phyloP scores from a whole-genome alignment of 2,113 vertebrate species.

The Lophius piscatorius region DNA sequence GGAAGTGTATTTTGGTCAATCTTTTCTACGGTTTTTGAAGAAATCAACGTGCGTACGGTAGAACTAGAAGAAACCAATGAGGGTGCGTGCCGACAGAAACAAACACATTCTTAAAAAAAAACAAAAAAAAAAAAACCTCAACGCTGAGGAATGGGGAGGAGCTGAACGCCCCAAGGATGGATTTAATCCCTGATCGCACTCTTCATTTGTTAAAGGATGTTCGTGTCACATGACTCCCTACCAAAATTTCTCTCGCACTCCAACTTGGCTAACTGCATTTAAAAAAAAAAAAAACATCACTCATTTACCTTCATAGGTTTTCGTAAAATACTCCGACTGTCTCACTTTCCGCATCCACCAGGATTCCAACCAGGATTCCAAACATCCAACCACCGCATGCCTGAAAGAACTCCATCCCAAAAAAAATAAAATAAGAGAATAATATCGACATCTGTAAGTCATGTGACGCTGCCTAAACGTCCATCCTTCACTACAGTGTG shows the following conservation, averaged over 20 bases:
- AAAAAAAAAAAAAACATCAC: neutral
- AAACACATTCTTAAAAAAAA: no score
- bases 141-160: no score
- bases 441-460: neutral
- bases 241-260: neutral
- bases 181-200: slow-evolving; percentile 6
- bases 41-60: slow-evolving; percentile 23
- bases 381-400: slow-evolving; percentile 9
- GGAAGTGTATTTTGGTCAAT: slow-evolving; percentile 24
- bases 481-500: neutral
- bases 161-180: neutral
- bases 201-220: slow-evolving; percentile 5
- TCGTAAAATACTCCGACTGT: slow-evolving; percentile 14
- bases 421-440: no score
- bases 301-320: neutral
- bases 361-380: slow-evolving; percentile 10
- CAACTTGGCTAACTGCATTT: slow-evolving; percentile 9
- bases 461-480: neutral
- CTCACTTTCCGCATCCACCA: slow-evolving; percentile 26
- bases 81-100: neutral
- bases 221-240: no score
- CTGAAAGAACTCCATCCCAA: no score
- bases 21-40: no score
- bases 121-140: neutral
- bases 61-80: neutral